Conservation (phyloP, 2,113 vertebrate species). For the Apodemus sylvaticus region DNA sequence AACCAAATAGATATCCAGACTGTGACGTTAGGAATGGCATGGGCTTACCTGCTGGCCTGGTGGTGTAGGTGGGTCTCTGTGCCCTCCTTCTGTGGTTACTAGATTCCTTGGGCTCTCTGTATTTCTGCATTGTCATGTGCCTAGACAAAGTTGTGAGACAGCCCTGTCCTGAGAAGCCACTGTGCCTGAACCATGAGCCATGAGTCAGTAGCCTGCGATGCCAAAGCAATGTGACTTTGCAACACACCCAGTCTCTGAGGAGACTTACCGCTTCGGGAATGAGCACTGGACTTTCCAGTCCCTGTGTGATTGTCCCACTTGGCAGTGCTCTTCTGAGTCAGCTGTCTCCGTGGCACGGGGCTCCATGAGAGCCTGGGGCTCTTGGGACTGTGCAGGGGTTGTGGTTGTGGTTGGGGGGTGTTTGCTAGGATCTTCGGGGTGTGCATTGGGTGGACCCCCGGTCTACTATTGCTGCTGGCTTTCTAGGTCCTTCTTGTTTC, state of each 20-base stretch:
- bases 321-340: conserved; percentile 78
- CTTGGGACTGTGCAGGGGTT: background rate
- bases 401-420: background rate
- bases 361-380: conserved; percentile 40
- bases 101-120: background rate
- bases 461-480: background rate
- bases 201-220: conserved; percentile 80
- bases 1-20: background rate
- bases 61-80: background rate
- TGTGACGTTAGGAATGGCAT: fast-evolving
- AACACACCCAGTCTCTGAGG: conserved; percentile 74
- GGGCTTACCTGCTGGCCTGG: background rate
- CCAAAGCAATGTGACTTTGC: conserved; percentile 75
- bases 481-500: background rate
- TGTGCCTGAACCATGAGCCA: conserved; percentile 59
- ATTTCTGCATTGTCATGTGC: background rate
- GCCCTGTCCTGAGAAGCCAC: conserved; percentile 40
- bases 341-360: conserved; percentile 66
- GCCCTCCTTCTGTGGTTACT: background rate
- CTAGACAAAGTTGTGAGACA: background rate
- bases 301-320: conserved; percentile 76
- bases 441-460: no score
- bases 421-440: background rate
- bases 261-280: conserved; percentile 63
- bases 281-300: conserved; percentile 68